Evolutionary conservation across 2,113 vertebrate species (phyloP).

Genomic region (Corynorhinus townsendii): DNA sequence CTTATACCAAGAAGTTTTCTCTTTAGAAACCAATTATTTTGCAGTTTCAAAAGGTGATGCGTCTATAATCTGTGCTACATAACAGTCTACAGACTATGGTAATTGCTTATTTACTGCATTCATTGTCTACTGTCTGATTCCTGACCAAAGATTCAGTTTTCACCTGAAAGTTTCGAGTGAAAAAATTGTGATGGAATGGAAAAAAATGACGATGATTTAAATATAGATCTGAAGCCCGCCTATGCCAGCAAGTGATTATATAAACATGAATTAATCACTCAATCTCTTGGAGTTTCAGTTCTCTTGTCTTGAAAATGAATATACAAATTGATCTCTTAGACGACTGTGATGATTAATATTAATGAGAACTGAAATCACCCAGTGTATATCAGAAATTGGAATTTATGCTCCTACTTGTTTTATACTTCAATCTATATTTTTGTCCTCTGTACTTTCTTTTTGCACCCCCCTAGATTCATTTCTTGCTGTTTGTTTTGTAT

Average conservation of each 20-base stretch:
- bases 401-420: background rate
- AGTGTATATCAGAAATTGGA: background rate
- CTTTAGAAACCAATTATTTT: background rate
- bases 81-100: background rate
- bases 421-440: background rate
- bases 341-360: background rate
- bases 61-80: background rate
- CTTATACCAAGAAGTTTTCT: background rate
- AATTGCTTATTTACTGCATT: background rate
- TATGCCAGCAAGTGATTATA: background rate
- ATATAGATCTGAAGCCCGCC: background rate
- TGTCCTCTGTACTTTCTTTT: background rate
- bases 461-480: background rate
- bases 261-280: background rate
- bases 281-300: background rate
- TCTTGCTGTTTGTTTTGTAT: background rate
- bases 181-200: background rate
- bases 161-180: background rate
- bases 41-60: background rate
- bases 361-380: background rate
- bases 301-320: conserved; percentile 7
- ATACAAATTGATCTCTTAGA: background rate
- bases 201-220: background rate
- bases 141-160: background rate
- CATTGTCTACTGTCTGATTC: background rate